A percentile compares a stretch with the other conserved stretches of the same genome.
Evolutionary conservation across 2,797 vertebrate species (phyloP).

Genomic region (Pterois miles): DNA sequence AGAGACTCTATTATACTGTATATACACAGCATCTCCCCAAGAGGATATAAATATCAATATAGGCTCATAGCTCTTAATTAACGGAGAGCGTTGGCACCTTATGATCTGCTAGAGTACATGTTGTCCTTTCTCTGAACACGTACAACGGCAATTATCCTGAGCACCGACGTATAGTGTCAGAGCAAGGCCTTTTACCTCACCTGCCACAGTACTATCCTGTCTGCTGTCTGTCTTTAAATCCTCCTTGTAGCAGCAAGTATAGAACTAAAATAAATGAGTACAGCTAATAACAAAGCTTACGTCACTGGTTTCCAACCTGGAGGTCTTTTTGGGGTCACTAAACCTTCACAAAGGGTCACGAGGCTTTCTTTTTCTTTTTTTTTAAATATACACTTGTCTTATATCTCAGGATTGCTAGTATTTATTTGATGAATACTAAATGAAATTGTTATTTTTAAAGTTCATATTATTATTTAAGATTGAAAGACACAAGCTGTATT

Average conservation of each 20-base stretch:
- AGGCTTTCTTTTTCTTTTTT: too few relatives aligned
- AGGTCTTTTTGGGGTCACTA: too few relatives aligned
- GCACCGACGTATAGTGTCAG: not conserved
- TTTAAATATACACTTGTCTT: too few relatives aligned
- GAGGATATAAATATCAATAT: not conserved
- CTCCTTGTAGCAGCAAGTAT: not conserved
- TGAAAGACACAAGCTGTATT: too few relatives aligned
- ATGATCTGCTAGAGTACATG: not conserved
- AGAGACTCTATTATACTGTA: not conserved
- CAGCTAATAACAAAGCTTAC: not conserved
- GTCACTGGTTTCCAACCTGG: too few relatives aligned
- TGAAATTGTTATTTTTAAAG: too few relatives aligned
- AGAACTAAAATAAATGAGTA: not conserved
- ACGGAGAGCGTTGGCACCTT: not conserved
- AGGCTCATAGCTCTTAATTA: not conserved
- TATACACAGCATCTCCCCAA: not conserved
- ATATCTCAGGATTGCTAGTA: too few relatives aligned
- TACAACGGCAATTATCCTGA: conserved; percentile 1
- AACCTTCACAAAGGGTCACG: too few relatives aligned
- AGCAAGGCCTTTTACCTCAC: not conserved
- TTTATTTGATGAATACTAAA: too few relatives aligned
- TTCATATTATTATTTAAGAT: too few relatives aligned
- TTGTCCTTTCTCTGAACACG: conserved; percentile 2
- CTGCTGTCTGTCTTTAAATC: conserved; percentile 60
- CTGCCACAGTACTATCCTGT: not conserved